Evolutionary conservation across 2,113 vertebrate species (phyloP), one percentile per base, ranked within the genome.

Genomic region (Euleptes europaea): DNA sequence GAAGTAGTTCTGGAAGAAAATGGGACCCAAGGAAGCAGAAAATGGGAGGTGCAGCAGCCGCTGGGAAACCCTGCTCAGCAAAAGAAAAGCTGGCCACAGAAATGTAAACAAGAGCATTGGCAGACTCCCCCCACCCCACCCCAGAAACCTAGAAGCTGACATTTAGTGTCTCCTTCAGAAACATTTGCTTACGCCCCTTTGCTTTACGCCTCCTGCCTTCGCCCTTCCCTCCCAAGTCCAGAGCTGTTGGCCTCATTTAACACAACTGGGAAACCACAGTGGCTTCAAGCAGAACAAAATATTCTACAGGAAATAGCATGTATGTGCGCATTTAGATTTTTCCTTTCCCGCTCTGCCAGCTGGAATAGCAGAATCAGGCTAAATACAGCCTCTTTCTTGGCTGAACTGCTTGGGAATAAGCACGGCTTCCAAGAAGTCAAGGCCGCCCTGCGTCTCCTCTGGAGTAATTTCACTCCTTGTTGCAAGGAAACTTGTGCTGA

Each of bases 301-400:
- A 91, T 86, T 81, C 86, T 84, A 84, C 91, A 94, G 91, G 91
- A 94, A 94, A 92, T 70, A 63, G 90, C 89, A 93, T 23, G 74
- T 33, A 57, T 57, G 31, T 65, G 63, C 23, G 74, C 2, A 11
- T 69, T 11, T 0, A 35, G 19, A 72, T 78, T 26, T 60, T 54
- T 82, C 33, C 74, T 15, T 44, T 80, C n/a, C 31, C 89, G 87
- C 13, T 77, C 42, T 51, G 65, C 65, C 38, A 86, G 90, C 86
- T 40, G 67, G 71, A 75, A n/a, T 86, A 89, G 85, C 67, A 57
- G 67, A 82, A 57, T 19, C 26, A 15, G 88, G 90, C 91, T 90
- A 92, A 93, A 88, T 78, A 79, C 90, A 78, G 12, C 51, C 71
- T 75, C 85, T 86, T 85, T 88, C 90, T 86, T 80, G 72, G 78